Percentiles rank a stretch among this genome's conserved stretches.
Evolutionary conservation across 2,113 vertebrate genomes (phyloP).

Genomic region (Machaerirhynchus nigripectus): DNA sequence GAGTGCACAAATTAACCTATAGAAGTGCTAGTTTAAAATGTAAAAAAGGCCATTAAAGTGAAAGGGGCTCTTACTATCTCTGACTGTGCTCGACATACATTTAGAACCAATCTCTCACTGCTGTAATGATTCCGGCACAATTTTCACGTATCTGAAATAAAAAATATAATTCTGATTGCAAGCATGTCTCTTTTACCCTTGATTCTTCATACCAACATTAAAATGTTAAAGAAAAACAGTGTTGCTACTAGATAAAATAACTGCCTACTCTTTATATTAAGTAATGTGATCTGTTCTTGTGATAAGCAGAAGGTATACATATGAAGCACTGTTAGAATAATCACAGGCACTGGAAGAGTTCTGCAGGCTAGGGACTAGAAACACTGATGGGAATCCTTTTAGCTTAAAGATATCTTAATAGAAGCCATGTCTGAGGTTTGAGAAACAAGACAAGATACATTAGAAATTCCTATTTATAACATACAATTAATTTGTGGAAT

Average conservation of each 20-base stretch:
- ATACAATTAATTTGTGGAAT: constrained; percentile 12
- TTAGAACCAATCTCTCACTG: not conserved
- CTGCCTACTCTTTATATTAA: not conserved
- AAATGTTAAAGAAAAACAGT: not conserved
- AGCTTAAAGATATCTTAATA: not conserved
- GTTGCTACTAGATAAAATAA: not conserved
- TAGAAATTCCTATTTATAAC: constrained; percentile 1
- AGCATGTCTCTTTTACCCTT: not conserved
- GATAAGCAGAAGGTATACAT: not conserved
- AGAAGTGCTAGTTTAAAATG: not conserved
- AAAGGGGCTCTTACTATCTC: not conserved
- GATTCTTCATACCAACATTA: not conserved
- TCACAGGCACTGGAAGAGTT: not conserved
- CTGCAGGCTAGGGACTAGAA: constrained; percentile 3
- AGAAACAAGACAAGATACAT: constrained; percentile 16
- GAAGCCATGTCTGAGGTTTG: not conserved
- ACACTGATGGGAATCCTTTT: not conserved
- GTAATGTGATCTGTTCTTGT: not conserved
- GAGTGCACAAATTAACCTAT: not conserved
- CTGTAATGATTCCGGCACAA: not conserved
- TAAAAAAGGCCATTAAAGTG: not conserved
- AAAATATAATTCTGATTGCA: not conserved
- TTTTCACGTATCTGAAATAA: not conserved
- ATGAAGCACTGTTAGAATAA: not conserved
- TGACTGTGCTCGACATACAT: not conserved